Base-by-base conservation (phyloP, 2,888 invertebrate species). In the Hylaea fasciaria region DNA sequence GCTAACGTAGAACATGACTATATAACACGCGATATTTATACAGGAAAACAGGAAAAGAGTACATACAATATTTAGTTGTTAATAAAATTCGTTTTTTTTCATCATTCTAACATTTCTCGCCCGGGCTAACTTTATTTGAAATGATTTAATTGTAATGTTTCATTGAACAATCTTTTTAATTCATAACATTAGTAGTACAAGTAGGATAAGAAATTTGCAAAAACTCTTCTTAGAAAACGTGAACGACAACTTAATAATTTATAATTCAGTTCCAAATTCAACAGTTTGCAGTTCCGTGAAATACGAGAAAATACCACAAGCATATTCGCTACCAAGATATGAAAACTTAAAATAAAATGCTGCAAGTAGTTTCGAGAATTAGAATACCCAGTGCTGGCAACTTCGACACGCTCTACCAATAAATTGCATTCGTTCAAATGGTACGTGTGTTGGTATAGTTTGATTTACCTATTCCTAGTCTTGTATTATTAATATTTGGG, bases 371-470 rank as follows among this genome's bases (percentile, higher is more conserved):
- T 29, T 12, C 13, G 22, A 8, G 28, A 45, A 45, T 28, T 28
- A 45, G 7, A 29, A 28, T 45, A n/a, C 13, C n/a, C 28, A 45
- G 28, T 28, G 28, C 22, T 8, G 7, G 41, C 28, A 13, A 17
- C 22, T 28, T 28, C 28, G 12, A 45, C 28, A 28, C 28, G n/a
- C 5, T 13, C n/a, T 2, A 13, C n/a, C 13, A 45, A 28, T 45
- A 45, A 45, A 28, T 22, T 45, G 28, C 13, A 13, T 28, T 45
- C n/a, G 45, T 45, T 45, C 22, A n/a, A 39, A 14, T 41, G 16
- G 7, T 9, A 14, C 41, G 12, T 39, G 16, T 41, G 41, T 41
- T 12, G 9, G 9, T 22, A 0, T n/a, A 28, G 28, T 22, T n/a
- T 28, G 0, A 2, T n/a, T 1, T 13, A 22, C 28, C 22, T 11